Evolutionary conservation across 2,888 invertebrate species (phyloP).

Genomic region (Sialis fuliginosa): DNA sequence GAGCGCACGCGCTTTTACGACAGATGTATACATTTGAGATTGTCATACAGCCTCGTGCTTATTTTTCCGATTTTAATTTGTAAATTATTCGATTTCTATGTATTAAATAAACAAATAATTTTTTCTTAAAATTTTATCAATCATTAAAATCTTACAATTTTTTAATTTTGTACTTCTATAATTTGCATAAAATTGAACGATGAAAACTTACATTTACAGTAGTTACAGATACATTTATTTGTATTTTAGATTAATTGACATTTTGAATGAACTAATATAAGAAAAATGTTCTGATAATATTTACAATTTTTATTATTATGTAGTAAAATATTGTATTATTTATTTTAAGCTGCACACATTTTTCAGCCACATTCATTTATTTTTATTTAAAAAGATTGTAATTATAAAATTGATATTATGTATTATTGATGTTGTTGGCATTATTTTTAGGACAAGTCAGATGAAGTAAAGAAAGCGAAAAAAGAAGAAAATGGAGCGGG

Average conservation of each 20-base stretch:
- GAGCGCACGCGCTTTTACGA: slow-evolving; percentile 3
- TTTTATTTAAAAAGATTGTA: neutral
- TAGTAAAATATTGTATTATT: neutral
- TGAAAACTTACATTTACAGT: neutral
- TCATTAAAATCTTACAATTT: no score
- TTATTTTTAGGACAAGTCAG: slow-evolving; percentile 43
- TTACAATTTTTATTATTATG: neutral
- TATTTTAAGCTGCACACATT: neutral
- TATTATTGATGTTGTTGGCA: slow-evolving; percentile 5
- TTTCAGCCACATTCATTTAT: neutral
- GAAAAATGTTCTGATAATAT: neutral
- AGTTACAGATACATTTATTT: no score
- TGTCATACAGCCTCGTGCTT: neutral
- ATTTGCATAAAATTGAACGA: neutral
- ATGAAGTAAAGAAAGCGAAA: slow-evolving; percentile 61
- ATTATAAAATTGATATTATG: neutral
- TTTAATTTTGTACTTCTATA: no score
- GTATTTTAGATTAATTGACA: neutral
- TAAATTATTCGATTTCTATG: neutral
- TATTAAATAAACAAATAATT: no score
- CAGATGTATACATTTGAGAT: no score
- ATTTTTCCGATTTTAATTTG: neutral
- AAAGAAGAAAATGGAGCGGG: slow-evolving; percentile 63
- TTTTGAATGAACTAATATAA: neutral
- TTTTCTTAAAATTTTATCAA: no score